These are phyloP conservation scores for Chroicocephalus ridibundus DNA, from an alignment of 2,113 vertebrate genomes.

Conservation along the genomic window DNA sequence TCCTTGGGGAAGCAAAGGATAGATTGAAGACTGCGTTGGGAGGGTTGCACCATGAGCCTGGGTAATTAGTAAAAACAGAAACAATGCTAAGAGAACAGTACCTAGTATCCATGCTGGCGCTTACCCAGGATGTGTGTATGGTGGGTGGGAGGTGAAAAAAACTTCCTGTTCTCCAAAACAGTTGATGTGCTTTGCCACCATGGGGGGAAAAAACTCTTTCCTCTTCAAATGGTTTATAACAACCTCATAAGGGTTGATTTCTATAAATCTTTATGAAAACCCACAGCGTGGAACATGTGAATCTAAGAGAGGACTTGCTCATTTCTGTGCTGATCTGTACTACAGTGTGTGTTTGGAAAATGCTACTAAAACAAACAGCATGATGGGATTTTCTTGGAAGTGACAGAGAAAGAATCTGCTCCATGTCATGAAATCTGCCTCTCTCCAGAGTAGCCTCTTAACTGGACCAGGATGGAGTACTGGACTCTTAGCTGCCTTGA, in stretches of 20 bases:
- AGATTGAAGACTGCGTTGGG: neutral
- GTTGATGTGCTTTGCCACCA: neutral
- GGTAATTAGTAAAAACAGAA: neutral
- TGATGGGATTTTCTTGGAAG: neutral
- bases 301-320: neutral
- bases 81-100: neutral
- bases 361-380: neutral
- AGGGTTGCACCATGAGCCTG: neutral
- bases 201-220: neutral
- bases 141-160: neutral
- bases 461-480: neutral
- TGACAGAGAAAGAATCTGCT: neutral
- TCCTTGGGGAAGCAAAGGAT: neutral
- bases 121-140: fast-evolving
- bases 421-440: neutral
- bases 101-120: neutral
- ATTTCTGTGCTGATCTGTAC: neutral
- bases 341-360: fast-evolving
- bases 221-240: neutral
- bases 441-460: neutral
- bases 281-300: neutral
- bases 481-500: neutral
- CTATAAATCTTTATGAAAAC: neutral
- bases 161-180: neutral
- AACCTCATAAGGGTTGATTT: neutral